These are phyloP conservation scores for Adineta ricciae DNA, from an alignment of 2,888 invertebrate species.

Conservation along the genomic window DNA sequence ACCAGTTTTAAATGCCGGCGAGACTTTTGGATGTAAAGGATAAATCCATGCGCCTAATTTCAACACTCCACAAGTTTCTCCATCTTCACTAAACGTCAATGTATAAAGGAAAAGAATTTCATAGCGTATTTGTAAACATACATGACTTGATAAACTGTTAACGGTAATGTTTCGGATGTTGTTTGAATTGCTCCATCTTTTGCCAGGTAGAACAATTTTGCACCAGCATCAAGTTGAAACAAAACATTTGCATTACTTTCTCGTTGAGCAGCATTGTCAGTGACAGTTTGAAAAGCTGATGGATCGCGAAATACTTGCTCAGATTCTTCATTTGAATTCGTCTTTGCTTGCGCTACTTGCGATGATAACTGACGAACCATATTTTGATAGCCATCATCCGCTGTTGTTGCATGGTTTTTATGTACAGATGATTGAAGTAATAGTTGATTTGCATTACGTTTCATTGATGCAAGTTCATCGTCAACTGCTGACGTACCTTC, in stretches of 20 bases:
- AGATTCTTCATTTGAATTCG: background rate
- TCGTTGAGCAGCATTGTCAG: background rate
- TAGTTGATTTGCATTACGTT: background rate
- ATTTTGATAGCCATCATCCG: background rate
- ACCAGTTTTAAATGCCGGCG: conserved; percentile 61
- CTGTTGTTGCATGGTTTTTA: background rate
- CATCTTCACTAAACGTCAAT: conserved; percentile 42
- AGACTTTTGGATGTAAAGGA: conserved; percentile 62
- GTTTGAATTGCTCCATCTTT: conserved; percentile 59
- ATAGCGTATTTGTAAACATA: conserved; percentile 34
- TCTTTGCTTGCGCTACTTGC: background rate
- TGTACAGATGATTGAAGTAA: background rate
- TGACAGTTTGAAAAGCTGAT: background rate
- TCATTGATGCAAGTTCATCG: background rate
- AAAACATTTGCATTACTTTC: conserved; percentile 24
- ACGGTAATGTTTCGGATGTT: conserved; percentile 57
- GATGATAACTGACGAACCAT: background rate
- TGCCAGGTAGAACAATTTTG: conserved; percentile 62
- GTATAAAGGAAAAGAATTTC: conserved; percentile 41
- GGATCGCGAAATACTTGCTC: conserved; percentile 12
- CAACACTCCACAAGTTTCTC: conserved; percentile 26
- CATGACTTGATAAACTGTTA: conserved; percentile 54
- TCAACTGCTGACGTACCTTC: background rate
- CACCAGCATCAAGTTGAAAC: conserved; percentile 53
- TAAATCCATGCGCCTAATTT: conserved; percentile 59